A percentile compares a stretch with the other conserved stretches of the same genome.
Evolutionary conservation across 2,113 vertebrate genomes (phyloP).

Genomic region (Indri indri): DNA sequence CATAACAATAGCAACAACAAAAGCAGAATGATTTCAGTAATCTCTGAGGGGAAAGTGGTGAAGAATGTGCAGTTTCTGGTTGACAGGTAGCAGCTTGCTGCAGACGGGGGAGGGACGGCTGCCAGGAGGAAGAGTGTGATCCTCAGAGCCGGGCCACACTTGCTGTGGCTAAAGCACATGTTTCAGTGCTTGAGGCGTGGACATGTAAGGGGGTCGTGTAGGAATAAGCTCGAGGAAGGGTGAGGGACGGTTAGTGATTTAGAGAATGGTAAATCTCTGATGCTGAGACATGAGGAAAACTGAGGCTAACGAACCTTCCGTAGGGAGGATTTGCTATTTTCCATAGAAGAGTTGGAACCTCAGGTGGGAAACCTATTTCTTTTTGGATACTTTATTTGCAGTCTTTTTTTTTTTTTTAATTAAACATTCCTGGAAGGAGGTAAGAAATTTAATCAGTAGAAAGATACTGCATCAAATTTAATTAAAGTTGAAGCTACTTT

Average conservation of each 20-base stretch:
- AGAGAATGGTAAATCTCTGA: not conserved
- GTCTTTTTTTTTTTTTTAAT: not conserved
- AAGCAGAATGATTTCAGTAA: not conserved
- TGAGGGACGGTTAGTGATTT: not conserved
- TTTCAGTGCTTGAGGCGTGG: not conserved
- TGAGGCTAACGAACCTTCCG: not conserved
- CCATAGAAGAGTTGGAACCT: not conserved
- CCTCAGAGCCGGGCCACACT: not conserved
- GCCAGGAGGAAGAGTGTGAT: not conserved
- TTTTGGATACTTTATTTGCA: conserved; percentile 15
- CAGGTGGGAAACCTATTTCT: not conserved
- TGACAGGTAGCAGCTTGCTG: not conserved
- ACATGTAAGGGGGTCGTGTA: not conserved
- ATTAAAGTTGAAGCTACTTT: conserved; percentile 44
- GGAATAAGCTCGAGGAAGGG: not conserved
- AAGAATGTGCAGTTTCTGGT: not conserved
- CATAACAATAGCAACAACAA: too few relatives aligned
- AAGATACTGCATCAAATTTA: not conserved
- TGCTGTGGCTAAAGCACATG: accelerated
- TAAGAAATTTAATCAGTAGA: conserved; percentile 2
- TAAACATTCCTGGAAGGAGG: not conserved
- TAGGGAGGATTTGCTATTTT: not conserved
- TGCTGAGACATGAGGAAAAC: not conserved
- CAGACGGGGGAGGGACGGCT: too few relatives aligned
- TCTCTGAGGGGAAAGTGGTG: not conserved